Evolutionary conservation across 1,140 invertebrate genomes (phyloP).

Genomic region (Aphidius ervi): DNA sequence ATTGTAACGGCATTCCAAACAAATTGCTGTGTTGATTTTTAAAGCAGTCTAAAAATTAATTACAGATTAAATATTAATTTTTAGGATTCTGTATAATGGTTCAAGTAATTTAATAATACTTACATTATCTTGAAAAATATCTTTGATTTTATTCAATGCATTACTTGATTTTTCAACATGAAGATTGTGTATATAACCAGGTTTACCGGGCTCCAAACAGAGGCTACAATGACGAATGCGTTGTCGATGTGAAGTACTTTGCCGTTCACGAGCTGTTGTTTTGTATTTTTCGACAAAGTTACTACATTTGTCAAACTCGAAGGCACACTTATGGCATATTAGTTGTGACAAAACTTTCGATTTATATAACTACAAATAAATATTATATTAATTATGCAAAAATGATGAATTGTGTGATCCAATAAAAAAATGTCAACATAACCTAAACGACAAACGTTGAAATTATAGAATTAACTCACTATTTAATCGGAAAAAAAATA

Average conservation of each 20-base stretch:
- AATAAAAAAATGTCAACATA: neutral
- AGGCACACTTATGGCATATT: slow-evolving; percentile 49
- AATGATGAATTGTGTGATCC: neutral
- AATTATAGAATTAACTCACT: neutral
- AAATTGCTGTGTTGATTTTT: slow-evolving; percentile 27
- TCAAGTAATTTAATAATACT: slow-evolving; percentile 18
- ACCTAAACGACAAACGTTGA: too few relatives aligned
- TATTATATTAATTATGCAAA: neutral
- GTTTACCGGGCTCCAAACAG: slow-evolving; percentile 32
- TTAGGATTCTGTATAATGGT: slow-evolving; percentile 14
- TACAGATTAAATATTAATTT: slow-evolving; percentile 29
- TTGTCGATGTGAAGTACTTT: neutral
- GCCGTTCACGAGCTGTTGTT: slow-evolving; percentile 3
- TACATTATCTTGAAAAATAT: slow-evolving; percentile 38
- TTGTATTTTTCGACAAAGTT: slow-evolving; percentile 44
- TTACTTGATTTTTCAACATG: slow-evolving; percentile 29
- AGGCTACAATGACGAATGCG: slow-evolving; percentile 31
- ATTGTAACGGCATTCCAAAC: slow-evolving; percentile 45
- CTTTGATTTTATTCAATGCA: slow-evolving; percentile 33
- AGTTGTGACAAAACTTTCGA: slow-evolving; percentile 32
- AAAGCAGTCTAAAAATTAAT: slow-evolving; percentile 14
- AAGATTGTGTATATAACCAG: slow-evolving; percentile 38
- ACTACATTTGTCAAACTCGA: slow-evolving; percentile 45
- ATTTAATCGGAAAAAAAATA: neutral
- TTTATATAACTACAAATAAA: slow-evolving; percentile 28